phyloP scores from a whole-genome alignment of 2,797 vertebrate species.

The Dendrocincla fuliginosa region DNA sequence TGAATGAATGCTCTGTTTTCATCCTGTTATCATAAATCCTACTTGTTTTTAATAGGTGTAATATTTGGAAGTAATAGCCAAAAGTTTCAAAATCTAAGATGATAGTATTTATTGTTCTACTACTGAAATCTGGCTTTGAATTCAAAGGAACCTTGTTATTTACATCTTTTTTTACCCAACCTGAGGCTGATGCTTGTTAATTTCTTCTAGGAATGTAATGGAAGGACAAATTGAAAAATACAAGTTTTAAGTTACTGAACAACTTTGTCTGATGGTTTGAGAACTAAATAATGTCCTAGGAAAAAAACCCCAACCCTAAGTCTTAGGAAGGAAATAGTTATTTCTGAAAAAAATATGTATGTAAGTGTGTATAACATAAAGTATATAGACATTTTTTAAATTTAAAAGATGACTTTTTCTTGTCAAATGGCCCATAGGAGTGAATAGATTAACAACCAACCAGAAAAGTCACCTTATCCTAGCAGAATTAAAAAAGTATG shows the following conservation, averaged over 20 bases:
- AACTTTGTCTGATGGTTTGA: background rate
- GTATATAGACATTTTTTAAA: background rate
- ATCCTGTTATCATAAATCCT: background rate
- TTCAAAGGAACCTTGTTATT: background rate
- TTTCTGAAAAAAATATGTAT: background rate
- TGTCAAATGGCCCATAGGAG: background rate
- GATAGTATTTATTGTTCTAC: background rate
- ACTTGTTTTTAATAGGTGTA: background rate
- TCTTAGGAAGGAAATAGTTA: background rate
- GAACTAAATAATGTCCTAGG: background rate
- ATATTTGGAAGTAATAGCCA: background rate
- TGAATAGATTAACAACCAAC: background rate
- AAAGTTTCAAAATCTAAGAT: background rate
- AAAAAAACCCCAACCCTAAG: accelerated
- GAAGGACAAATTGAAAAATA: background rate
- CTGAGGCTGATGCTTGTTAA: background rate
- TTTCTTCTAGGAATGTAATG: background rate
- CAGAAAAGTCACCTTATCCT: background rate
- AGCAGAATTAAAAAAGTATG: background rate
- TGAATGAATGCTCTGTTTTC: background rate
- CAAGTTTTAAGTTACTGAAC: background rate
- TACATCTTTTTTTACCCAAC: background rate
- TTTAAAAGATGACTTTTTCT: background rate
- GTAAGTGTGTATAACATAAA: background rate
- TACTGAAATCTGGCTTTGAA: background rate